Conservation (phyloP, 2,113 vertebrate species). For the Sylvietta virens region DNA sequence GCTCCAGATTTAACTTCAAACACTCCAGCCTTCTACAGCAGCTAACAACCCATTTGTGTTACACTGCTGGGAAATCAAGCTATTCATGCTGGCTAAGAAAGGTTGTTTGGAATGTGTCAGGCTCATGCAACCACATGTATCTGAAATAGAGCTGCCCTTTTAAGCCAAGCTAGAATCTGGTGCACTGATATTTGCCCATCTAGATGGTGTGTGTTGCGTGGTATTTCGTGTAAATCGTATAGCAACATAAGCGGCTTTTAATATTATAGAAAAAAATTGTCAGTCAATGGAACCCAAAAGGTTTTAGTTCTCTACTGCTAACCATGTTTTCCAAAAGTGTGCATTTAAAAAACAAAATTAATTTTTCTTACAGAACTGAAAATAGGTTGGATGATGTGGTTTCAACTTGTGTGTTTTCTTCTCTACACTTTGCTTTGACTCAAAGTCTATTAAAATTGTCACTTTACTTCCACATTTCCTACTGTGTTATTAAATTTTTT, state of each 20-base stretch:
- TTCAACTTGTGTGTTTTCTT: background rate
- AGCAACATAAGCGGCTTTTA: background rate
- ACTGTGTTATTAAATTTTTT: background rate
- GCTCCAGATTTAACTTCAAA: background rate
- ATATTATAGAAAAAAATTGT: background rate
- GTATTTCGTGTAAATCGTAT: background rate
- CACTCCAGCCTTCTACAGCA: background rate
- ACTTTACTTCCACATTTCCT: background rate
- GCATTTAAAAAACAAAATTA: background rate
- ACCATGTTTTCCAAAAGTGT: background rate
- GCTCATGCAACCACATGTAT: background rate
- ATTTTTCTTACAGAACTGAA: background rate
- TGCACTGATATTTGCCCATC: background rate
- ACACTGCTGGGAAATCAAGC: background rate
- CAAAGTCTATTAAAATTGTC: background rate
- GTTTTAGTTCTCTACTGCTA: background rate
- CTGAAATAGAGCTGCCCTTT: background rate
- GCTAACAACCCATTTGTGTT: background rate
- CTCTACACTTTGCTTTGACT: background rate
- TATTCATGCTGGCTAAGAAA: background rate
- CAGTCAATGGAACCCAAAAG: background rate
- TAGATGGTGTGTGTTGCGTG: background rate
- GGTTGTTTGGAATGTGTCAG: background rate
- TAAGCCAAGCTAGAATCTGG: background rate
- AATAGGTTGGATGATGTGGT: background rate